Conservation (phyloP, 1,140 invertebrate species). For the Melitaea cinxia region DNA sequence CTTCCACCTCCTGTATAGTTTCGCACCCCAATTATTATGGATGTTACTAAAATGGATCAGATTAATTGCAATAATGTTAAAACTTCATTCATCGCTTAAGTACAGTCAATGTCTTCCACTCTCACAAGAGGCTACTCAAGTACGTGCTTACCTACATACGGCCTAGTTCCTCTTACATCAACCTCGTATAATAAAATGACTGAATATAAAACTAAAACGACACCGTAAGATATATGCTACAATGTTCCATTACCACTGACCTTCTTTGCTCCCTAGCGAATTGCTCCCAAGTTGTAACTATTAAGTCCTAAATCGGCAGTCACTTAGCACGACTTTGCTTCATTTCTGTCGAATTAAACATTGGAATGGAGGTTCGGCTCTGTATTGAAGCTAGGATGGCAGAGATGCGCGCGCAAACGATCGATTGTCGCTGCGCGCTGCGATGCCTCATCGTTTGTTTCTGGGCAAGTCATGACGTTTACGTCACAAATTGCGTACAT, state of each 20-base stretch:
- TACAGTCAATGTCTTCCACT: conserved; percentile 25
- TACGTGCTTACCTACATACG: conserved; percentile 41
- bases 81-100: conserved; percentile 18
- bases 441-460: conserved; percentile 52
- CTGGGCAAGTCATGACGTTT: conserved; percentile 63
- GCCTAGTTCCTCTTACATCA: conserved; percentile 24
- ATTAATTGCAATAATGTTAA: conserved; percentile 9
- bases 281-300: conserved; percentile 34
- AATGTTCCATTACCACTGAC: conserved; percentile 48
- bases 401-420: conserved; percentile 74
- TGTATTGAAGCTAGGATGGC: conserved; percentile 63
- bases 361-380: conserved; percentile 59
- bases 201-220: conserved; percentile 20
- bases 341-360: conserved; percentile 75
- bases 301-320: conserved; percentile 41
- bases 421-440: conserved; percentile 74
- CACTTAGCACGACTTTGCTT: conserved; percentile 70
- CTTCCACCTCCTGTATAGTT: conserved; percentile 10
- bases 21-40: neutral
- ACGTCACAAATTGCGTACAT: conserved; percentile 78
- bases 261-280: conserved; percentile 39
- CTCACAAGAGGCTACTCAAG: conserved; percentile 33
- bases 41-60: neutral
- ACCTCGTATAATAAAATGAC: conserved; percentile 32
- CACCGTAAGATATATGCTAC: neutral